Evolutionary conservation across 2,888 invertebrate species (phyloP), one percentile per base, ranked within the genome.

Genomic region (Brenthis ino): DNA sequence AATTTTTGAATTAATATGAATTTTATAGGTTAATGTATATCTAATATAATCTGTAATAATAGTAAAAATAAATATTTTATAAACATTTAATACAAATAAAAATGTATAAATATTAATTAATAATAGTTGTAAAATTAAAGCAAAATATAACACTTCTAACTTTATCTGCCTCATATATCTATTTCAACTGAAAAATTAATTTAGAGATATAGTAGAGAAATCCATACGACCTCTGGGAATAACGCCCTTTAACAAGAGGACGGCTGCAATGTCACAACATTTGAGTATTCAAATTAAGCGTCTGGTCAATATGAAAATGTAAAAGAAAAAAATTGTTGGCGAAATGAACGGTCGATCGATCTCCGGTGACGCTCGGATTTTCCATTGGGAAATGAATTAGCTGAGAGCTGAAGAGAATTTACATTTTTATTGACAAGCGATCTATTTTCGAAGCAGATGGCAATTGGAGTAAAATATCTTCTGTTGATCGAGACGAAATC

Each of bases 371-470:
- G 87, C 83, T 85, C 86, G 86, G 91, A 90, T 91, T 91, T 91
- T 91, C 91, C 91, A 91, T 85, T 86, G 89, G 88, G 87, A 88
- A 90, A 91, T 91, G 91, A 93, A 92, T 91, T 93, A 92, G 91
- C 89, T 82, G 86, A 82, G 85, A 90, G 90, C 87, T 85, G 89
- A 88, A 87, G 86, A 81, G 86, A 89, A 92, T 93, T 92, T 93
- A 91, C 92, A 93, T 92, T 91, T 93, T 92, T 93, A 92, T 92
- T 91, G 90, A 93, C 91, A 91, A 90, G 83, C 90, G 87, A 91
- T 90, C 89, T 91, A 89, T 91, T 91, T 88, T 86, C 87, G 83
- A 83, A 86, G 84, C 85, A 86, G 88, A 89, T 85, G 87, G 85
- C 86, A 83, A 87, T 85, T 82, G 82, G 76, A 85, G 84, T 80